These are phyloP conservation scores for Steatocranus sp. DNA, from an alignment of 2,797 vertebrate species.

Conservation along the genomic window DNA sequence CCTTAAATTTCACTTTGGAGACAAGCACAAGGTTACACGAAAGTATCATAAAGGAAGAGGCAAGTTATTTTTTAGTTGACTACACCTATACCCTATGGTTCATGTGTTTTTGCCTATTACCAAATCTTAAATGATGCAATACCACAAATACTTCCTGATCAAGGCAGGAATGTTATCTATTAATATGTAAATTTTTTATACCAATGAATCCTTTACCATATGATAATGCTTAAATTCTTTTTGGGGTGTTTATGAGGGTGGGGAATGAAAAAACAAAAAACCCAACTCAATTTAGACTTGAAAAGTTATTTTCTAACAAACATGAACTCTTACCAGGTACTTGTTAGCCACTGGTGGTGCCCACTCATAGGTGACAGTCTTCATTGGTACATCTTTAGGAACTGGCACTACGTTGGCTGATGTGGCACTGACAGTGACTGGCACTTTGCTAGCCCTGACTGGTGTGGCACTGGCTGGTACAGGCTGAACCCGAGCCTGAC, in stretches of 20 bases:
- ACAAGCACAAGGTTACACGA: neutral
- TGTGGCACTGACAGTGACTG: constrained; percentile 35
- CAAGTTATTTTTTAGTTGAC: neutral
- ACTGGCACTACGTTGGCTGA: constrained; percentile 76
- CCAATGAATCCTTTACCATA: neutral
- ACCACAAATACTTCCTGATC: neutral
- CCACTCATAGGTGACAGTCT: constrained; percentile 93
- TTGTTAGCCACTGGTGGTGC: constrained; percentile 92
- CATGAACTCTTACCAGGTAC: constrained; percentile 77
- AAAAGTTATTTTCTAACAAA: neutral
- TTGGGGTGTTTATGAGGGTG: neutral
- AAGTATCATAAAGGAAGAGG: neutral
- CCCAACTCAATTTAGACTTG: neutral
- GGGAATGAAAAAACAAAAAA: neutral
- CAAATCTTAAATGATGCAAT: neutral
- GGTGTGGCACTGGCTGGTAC: constrained; percentile 6
- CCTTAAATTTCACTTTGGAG: neutral
- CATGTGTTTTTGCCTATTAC: neutral
- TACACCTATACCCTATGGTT: neutral
- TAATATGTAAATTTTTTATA: neutral
- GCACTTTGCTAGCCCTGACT: constrained; percentile 14
- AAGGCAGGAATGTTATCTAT: neutral
- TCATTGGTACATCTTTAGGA: constrained; percentile 82
- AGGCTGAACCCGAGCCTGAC: neutral
- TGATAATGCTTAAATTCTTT: neutral